These are phyloP conservation scores for Sparidentex hasta DNA, from an alignment of 2,797 vertebrate genomes.

Conservation along the genomic window DNA sequence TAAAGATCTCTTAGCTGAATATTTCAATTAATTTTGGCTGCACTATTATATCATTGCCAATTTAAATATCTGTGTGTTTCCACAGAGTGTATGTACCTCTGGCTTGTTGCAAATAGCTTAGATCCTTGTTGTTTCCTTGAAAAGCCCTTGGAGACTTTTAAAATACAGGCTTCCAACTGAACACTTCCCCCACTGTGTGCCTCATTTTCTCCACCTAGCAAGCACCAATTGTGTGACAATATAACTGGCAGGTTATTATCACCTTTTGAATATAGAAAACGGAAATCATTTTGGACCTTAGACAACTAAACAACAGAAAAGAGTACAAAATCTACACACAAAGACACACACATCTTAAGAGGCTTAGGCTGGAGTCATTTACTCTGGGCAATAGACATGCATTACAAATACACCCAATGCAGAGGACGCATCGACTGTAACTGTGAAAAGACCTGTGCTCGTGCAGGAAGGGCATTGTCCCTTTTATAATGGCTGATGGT, in stretches of 20 bases:
- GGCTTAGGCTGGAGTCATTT: constrained; percentile 27
- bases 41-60: background rate
- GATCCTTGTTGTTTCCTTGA: constrained; percentile 15
- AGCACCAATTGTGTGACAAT: constrained; percentile 31
- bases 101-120: background rate
- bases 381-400: constrained; percentile 13
- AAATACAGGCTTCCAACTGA: constrained; percentile 3
- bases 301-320: constrained; percentile 4
- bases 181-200: constrained; percentile 5
- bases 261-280: constrained; percentile 36
- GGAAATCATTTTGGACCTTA: constrained; percentile 11
- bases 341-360: constrained; percentile 12
- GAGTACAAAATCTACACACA: constrained; percentile 23
- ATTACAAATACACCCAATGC: constrained; percentile 36
- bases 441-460: constrained; percentile 33
- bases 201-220: constrained; percentile 32
- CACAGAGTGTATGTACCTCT: background rate
- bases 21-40: background rate
- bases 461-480: constrained; percentile 41
- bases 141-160: constrained; percentile 22
- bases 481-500: constrained; percentile 34
- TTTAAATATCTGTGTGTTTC: background rate
- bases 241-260: constrained; percentile 23
- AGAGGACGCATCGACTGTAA: constrained; percentile 39
- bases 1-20: background rate